phyloP scores from a whole-genome alignment of 35 echinoderm and acorn worm genomes.

The Ptychodera flava region DNA sequence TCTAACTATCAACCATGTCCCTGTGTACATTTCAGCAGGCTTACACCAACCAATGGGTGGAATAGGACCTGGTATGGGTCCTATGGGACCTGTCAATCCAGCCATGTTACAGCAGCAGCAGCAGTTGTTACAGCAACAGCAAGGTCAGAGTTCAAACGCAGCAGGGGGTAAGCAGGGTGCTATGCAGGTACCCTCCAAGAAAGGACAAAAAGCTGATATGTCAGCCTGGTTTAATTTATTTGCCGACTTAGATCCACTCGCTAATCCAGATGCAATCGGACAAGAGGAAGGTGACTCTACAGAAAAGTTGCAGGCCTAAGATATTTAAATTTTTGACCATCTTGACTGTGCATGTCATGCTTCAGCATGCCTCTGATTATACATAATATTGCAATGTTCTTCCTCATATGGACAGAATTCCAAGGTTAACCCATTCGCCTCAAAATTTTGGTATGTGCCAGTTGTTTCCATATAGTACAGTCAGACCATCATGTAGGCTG shows the following conservation, averaged over 20 bases:
- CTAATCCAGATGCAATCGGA: constrained; percentile 89
- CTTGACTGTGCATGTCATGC: too few relatives aligned
- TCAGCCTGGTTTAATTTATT: constrained; percentile 98
- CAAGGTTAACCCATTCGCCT: too few relatives aligned
- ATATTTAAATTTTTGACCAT: too few relatives aligned
- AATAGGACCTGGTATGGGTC: not conserved
- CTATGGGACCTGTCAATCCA: not conserved
- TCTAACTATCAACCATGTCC: too few relatives aligned
- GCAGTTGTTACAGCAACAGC: not conserved
- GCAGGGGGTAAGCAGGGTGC: constrained; percentile 57
- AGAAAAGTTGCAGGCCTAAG: not conserved
- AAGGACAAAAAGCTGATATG: constrained; percentile 85
- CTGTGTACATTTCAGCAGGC: not conserved
- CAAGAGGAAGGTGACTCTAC: constrained; percentile 24
- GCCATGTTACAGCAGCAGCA: not conserved
- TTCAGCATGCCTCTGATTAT: too few relatives aligned
- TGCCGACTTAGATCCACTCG: constrained; percentile 88
- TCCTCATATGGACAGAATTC: too few relatives aligned
- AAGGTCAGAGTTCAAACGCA: not conserved
- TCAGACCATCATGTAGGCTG: too few relatives aligned
- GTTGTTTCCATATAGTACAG: too few relatives aligned
- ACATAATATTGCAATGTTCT: too few relatives aligned
- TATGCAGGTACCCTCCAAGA: constrained; percentile 81
- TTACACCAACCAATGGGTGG: not conserved
- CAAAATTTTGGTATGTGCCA: too few relatives aligned